Percentiles rank a stretch among this genome's conserved stretches.
Evolutionary conservation across 2,113 vertebrate genomes (phyloP).

Genomic region (Potamarius usumacintae): DNA sequence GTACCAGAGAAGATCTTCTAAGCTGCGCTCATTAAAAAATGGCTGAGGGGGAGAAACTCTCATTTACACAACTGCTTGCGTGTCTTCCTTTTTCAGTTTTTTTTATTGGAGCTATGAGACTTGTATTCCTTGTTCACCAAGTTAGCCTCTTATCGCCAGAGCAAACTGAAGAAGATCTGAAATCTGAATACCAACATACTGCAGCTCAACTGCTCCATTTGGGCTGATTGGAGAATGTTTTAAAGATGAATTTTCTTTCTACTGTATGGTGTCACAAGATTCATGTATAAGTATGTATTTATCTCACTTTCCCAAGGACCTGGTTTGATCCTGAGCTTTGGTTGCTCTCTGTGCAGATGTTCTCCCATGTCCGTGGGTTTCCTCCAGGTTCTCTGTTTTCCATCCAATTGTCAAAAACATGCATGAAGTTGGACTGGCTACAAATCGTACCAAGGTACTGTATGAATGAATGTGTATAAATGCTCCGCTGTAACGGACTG

Average conservation of each 20-base stretch:
- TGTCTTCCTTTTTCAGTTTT: not conserved
- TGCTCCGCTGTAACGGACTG: not conserved
- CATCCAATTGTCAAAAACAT: not conserved
- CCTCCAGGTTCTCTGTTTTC: not conserved
- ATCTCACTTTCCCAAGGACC: not conserved
- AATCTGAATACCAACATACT: not conserved
- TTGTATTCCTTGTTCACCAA: slow-evolving; percentile 4
- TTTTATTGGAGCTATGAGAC: not conserved
- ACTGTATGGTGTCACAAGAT: not conserved
- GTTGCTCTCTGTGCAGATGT: not conserved
- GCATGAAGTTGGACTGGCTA: not conserved
- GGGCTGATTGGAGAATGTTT: not conserved
- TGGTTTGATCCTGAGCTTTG: not conserved
- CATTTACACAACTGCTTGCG: not conserved
- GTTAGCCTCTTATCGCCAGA: not conserved
- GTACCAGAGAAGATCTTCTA: not conserved
- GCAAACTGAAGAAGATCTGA: not conserved
- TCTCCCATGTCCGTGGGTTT: not conserved
- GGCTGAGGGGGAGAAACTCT: not conserved
- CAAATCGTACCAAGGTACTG: not conserved
- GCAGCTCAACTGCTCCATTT: not conserved
- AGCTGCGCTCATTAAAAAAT: not conserved
- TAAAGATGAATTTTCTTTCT: not conserved
- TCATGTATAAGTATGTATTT: not conserved
- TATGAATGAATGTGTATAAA: not conserved